Base-by-base conservation (phyloP, 2,888 invertebrate genomes). In the Crematogaster levior region DNA sequence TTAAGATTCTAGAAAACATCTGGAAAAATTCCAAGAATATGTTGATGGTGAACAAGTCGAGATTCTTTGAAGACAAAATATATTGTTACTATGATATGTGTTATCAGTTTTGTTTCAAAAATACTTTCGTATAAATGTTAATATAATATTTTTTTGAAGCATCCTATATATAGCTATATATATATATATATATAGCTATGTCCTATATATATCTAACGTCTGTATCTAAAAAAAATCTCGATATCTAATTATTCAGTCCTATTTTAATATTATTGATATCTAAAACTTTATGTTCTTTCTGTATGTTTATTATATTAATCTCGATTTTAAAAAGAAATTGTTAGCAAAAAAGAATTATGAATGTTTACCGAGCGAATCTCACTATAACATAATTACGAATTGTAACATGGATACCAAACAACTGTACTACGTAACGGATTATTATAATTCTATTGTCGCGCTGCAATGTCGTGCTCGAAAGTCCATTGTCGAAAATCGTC, bases 401-500 rank as follows among this genome's bases (percentile, higher is more conserved):
- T 15, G 7, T 21, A 61, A 61, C 24, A 4, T 15, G 24, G 10
- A 9, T 37, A 53, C 3, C 21, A 18, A 9, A 12, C 21, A 68
- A 18, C 43, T 7, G n/a, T 27, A 40, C 7, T 40, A 63, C 63
- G 15, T 43, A 61, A 73, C 9, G 43, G 43, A 74, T 65, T 63
- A 46, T 65, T 63, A 43, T 46, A 74, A 46, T 74, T 74, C 48
- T 37, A 65, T 74, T 37, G 24, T 15, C 21, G 21, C 30, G 15
- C 9, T 4, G 56, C 15, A 21, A 9, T 73, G 18, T 65, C 40
- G 27, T 40, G 12, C 70, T 21, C 21, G 40, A 30, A 56, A 70
- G 21, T 72, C 70, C 30, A 21, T 30, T 53, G 43, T 43, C 77
- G 43, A 43, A 72, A 72, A 79, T 79, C 34, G 72, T 72, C 77